Base-by-base conservation (phyloP, 2,888 invertebrate genomes). In the Neelides folsomi region DNA sequence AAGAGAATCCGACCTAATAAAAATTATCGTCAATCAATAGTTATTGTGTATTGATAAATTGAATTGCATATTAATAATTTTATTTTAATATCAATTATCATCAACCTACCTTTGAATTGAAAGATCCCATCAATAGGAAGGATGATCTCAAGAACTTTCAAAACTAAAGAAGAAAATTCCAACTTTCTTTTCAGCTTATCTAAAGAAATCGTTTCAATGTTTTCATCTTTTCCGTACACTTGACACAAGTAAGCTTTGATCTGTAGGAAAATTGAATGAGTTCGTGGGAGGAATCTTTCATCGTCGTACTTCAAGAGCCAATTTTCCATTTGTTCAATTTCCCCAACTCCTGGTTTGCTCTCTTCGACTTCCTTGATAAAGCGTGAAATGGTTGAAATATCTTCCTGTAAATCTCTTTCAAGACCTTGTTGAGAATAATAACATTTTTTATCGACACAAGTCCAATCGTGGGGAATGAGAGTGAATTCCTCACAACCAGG, bases 231-330 rank as follows among this genome's bases (percentile, higher is more conserved):
- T 16, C 63, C 63, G 19, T 56, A 59, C 9, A 43, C 34, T 41
- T 58, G 59, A 43, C 54, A 54, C 16, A 63, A 34, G 16, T 51
- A 54, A n/a, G 55, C 46, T 41, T 63, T 63, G 1, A 59, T 49
- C 50, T 63, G 58, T 9, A 49, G 18, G 40, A 59, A 56, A 1
- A 58, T 9, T 2, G 58, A 60, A 48, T 63, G 59, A 49, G 57
- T 55, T 27, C 45, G 34, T 45, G 59, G 59, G 1, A 59, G 16
- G 12, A 50, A 34, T 12, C 46, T 47, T 2, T 53, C 55, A 18
- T 38, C 54, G 16, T 59, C 55, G 49, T 48, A 49, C n/a, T 39
- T 37, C 10, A 53, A 46, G 12, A 63, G 40, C 60, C 58, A 59
- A 15, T 46, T n/a, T 50, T 62, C 59, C 19, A 57, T 37, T 16